Evolutionary conservation across 2,888 invertebrate species (phyloP).

Genomic region (Drosophila tripunctata): DNA sequence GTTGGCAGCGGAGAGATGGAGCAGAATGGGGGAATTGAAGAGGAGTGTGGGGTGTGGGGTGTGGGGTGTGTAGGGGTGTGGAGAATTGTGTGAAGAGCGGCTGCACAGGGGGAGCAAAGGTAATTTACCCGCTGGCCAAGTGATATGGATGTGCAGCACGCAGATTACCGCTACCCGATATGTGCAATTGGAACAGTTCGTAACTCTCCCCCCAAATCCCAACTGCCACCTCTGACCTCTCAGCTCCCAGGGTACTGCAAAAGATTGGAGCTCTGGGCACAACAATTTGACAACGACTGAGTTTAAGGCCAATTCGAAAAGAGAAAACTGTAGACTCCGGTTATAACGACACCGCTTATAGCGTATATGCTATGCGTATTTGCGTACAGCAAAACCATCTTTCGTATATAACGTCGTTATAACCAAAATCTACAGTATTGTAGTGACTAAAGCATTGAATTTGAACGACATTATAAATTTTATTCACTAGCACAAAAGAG

Average conservation of each 20-base stretch:
- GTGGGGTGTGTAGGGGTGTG: background rate
- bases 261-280: constrained; percentile 28
- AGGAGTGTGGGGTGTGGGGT: background rate
- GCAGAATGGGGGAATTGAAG: constrained; percentile 5
- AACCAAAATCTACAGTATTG: too few relatives aligned
- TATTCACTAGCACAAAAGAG: too few relatives aligned
- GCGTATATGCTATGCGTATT: too few relatives aligned
- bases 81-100: background rate
- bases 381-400: too few relatives aligned
- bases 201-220: background rate
- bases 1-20: constrained; percentile 39
- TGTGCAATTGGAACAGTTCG: constrained; percentile 42
- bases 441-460: too few relatives aligned
- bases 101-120: constrained; percentile 12
- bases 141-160: constrained; percentile 36
- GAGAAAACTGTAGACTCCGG: too few relatives aligned
- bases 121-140: constrained; percentile 43
- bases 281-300: constrained; percentile 10
- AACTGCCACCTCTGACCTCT: background rate
- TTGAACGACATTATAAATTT: too few relatives aligned
- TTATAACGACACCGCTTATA: too few relatives aligned
- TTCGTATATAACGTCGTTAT: too few relatives aligned
- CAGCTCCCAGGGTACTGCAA: too few relatives aligned
- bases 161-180: constrained; percentile 47
- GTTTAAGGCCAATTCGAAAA: background rate